Evolutionary conservation across 2,797 vertebrate species (phyloP).

Genomic region (Artibeus lituratus): DNA sequence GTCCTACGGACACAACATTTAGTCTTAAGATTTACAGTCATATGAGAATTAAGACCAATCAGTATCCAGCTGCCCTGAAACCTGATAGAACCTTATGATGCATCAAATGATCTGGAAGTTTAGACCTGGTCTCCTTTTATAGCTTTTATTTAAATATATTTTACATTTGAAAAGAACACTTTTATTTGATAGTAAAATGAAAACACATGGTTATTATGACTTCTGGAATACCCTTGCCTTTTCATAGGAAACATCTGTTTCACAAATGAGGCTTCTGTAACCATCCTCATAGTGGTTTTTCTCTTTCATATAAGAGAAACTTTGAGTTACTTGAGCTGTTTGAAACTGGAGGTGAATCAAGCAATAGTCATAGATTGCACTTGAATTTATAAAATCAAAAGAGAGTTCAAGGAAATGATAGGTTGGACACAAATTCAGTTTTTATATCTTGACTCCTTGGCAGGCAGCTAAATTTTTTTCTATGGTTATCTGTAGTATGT

Average conservation of each 20-base stretch:
- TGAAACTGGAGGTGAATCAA: background rate
- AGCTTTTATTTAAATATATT: slow-evolving; percentile 60
- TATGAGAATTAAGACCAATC: slow-evolving; percentile 71
- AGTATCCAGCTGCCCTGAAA: slow-evolving; percentile 71
- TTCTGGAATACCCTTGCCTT: slow-evolving; percentile 44
- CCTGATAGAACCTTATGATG: slow-evolving; percentile 50
- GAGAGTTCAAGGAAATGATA: background rate
- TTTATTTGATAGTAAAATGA: slow-evolving; percentile 57
- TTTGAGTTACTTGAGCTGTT: background rate
- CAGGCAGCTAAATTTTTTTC: background rate
- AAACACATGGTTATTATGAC: slow-evolving; percentile 62
- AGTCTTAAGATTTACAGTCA: slow-evolving; percentile 61
- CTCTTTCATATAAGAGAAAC: background rate
- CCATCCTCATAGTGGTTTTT: background rate
- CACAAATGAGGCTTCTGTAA: slow-evolving; percentile 47
- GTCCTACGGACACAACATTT: slow-evolving; percentile 45
- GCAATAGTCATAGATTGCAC: background rate
- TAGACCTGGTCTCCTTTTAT: slow-evolving; percentile 28
- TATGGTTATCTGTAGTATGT: background rate
- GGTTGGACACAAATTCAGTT: background rate
- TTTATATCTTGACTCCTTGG: background rate
- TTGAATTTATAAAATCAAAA: slow-evolving; percentile 8
- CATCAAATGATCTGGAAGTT: slow-evolving; percentile 7
- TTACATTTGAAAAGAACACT: slow-evolving; percentile 28
- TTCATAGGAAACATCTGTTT: slow-evolving; percentile 57